Conservation (phyloP, 2,888 invertebrate species). For the Drosophila seclusa region DNA sequence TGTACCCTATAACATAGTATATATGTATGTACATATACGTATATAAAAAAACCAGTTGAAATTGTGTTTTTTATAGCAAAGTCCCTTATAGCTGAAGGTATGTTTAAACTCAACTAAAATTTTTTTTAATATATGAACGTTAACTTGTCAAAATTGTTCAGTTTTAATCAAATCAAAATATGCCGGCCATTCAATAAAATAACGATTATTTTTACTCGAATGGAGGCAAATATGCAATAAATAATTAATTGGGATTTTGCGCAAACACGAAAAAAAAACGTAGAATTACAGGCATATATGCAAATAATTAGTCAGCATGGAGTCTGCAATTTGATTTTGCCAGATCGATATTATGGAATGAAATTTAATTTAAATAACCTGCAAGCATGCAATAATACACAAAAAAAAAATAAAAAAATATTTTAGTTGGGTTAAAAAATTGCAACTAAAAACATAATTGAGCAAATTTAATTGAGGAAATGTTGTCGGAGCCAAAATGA, state of each 20-base stretch:
- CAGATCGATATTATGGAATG: constrained; percentile 20
- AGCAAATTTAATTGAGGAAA: constrained; percentile 13
- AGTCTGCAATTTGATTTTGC: constrained; percentile 51
- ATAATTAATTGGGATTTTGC: constrained; percentile 39
- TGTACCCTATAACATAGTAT: neutral
- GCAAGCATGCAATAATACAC: neutral
- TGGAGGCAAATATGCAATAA: constrained; percentile 26
- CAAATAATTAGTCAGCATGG: constrained; percentile 43
- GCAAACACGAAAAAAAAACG: constrained; percentile 11
- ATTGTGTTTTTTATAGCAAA: neutral
- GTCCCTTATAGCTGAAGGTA: constrained; percentile 1
- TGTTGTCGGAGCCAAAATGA: constrained; percentile 25
- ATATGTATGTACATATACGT: too few relatives aligned
- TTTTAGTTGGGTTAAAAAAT: neutral
- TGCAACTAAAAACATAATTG: neutral
- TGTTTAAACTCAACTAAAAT: neutral
- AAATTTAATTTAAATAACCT: constrained; percentile 42
- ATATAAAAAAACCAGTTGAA: too few relatives aligned
- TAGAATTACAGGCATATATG: constrained; percentile 19
- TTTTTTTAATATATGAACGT: constrained; percentile 40
- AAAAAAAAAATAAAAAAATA: neutral
- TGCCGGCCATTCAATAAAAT: constrained; percentile 14
- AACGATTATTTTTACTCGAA: constrained; percentile 2
- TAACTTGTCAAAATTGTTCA: constrained; percentile 50
- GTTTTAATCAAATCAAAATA: constrained; percentile 68